A percentile compares a stretch with the other conserved stretches of the same genome.
phyloP scores from a whole-genome alignment of 2,888 invertebrate species.

The Andrena trimmerana region DNA sequence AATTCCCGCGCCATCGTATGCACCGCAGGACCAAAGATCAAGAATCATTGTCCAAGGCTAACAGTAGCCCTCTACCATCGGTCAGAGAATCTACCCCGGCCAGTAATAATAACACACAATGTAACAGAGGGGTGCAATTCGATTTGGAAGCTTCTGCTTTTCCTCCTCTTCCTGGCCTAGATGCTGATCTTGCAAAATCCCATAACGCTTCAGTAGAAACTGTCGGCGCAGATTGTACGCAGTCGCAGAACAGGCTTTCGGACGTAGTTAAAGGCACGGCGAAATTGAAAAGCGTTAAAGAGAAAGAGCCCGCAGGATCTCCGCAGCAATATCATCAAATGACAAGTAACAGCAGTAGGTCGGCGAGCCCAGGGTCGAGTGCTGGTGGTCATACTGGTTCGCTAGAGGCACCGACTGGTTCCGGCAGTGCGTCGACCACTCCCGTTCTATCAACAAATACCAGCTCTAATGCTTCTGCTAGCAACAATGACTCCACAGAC shows the following conservation, averaged over 20 bases:
- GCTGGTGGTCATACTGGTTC: constrained; percentile 64
- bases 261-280: constrained; percentile 93
- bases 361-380: constrained; percentile 79
- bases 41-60: constrained; percentile 79
- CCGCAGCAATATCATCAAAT: constrained; percentile 71
- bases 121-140: constrained; percentile 88
- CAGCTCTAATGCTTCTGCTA: constrained; percentile 74
- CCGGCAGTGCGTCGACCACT: constrained; percentile 63
- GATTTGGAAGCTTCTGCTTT: constrained; percentile 93
- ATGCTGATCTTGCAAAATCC: constrained; percentile 81
- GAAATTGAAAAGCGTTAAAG: constrained; percentile 86
- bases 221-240: constrained; percentile 74
- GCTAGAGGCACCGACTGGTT: constrained; percentile 64
- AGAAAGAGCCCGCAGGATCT: constrained; percentile 74
- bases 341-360: constrained; percentile 80
- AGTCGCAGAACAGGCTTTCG: constrained; percentile 89
- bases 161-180: constrained; percentile 91
- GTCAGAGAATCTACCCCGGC: constrained; percentile 77
- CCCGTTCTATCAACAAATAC: constrained; percentile 69
- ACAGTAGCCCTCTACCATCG: constrained; percentile 79
- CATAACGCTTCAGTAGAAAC: constrained; percentile 77
- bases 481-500: constrained; percentile 81
- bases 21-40: constrained; percentile 85
- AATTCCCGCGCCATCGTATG: constrained; percentile 82
- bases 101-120: constrained; percentile 82